phyloP scores from a whole-genome alignment of 1,140 invertebrate species.

The Druon quercuslanigerum region DNA sequence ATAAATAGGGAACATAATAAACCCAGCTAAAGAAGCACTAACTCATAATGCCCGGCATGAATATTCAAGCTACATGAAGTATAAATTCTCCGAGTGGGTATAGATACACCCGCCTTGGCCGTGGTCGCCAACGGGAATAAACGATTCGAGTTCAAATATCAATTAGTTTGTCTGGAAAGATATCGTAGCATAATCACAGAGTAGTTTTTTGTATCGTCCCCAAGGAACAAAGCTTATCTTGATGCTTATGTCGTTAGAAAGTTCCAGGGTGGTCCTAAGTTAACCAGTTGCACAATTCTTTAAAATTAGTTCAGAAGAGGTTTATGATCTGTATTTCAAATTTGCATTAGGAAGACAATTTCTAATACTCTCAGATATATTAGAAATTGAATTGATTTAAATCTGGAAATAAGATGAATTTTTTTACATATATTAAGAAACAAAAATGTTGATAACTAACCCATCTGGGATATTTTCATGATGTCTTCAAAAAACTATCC shows the following conservation, averaged over 20 bases:
- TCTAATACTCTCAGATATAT: too few species aligned
- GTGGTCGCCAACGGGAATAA: slow-evolving; percentile 32
- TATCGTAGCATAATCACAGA: slow-evolving; percentile 11
- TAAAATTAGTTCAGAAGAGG: not conserved
- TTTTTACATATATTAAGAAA: too few species aligned
- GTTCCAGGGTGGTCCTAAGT: slow-evolving; percentile 1
- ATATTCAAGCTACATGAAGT: slow-evolving; percentile 54
- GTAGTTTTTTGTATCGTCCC: slow-evolving; percentile 25
- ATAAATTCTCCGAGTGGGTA: slow-evolving; percentile 46
- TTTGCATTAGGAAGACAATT: too few species aligned
- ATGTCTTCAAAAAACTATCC: too few species aligned
- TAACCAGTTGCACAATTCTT: not conserved
- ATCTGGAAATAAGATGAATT: too few species aligned
- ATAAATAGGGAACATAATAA: slow-evolving; percentile 54
- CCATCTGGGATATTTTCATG: too few species aligned
- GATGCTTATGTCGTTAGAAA: slow-evolving; percentile 11
- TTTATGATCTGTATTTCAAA: not conserved
- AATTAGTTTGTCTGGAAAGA: slow-evolving; percentile 31
- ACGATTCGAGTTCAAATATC: slow-evolving; percentile 42
- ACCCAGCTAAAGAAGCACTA: slow-evolving; percentile 49
- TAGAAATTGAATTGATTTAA: too few species aligned
- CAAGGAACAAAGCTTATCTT: slow-evolving; percentile 2
- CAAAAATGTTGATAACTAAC: too few species aligned
- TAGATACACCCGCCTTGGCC: slow-evolving; percentile 26
- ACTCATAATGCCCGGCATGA: slow-evolving; percentile 53